Conservation (phyloP, 1,140 invertebrate species). For the Formica exsecta region DNA sequence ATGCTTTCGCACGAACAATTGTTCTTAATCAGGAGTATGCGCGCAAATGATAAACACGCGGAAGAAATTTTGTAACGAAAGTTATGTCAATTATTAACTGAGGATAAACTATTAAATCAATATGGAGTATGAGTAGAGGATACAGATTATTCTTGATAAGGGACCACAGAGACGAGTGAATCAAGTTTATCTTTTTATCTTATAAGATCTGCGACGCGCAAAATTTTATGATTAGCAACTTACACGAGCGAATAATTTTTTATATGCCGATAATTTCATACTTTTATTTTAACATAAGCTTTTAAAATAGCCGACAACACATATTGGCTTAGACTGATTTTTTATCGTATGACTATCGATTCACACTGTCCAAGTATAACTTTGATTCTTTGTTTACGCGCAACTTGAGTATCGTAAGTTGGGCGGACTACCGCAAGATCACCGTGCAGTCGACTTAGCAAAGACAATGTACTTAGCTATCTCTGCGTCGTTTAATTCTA, state of each 20-base stretch:
- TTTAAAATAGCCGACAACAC: slow-evolving; percentile 1
- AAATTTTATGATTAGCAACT: slow-evolving; percentile 30
- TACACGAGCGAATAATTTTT: neutral
- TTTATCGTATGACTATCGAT: slow-evolving; percentile 10
- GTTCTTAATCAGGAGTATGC: neutral
- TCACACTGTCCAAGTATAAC: neutral
- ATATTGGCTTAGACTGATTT: neutral
- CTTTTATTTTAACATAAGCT: slow-evolving; percentile 13
- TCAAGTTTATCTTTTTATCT: neutral
- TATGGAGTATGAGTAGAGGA: neutral
- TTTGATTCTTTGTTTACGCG: neutral
- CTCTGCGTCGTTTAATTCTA: slow-evolving; percentile 53
- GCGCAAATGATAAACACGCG: neutral
- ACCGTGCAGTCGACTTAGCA: slow-evolving; percentile 27
- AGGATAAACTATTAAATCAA: neutral
- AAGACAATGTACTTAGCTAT: slow-evolving; percentile 56
- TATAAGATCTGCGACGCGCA: neutral
- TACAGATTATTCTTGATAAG: neutral
- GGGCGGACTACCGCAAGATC: slow-evolving; percentile 2
- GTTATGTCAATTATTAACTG: neutral
- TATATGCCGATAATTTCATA: neutral
- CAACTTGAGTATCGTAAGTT: neutral
- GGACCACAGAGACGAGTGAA: neutral
- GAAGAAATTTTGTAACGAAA: neutral
- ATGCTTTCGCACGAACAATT: slow-evolving; percentile 21